A percentile compares a stretch with the other conserved stretches of the same genome.
Evolutionary conservation across 2,888 invertebrate genomes (phyloP).

Genomic region (Thalpophila matura): DNA sequence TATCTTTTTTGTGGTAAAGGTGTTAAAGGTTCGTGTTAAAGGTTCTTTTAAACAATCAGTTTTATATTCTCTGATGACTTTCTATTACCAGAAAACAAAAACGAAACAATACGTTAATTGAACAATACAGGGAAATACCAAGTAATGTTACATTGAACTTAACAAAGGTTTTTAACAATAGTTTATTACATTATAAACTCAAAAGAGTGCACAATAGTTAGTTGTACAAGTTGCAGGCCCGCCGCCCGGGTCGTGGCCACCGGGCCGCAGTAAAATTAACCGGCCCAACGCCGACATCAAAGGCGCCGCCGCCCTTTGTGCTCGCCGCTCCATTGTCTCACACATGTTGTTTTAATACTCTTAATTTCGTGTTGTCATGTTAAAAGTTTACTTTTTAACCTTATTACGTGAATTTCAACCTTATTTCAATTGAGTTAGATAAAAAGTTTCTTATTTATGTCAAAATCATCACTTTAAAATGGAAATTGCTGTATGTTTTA

Average conservation of each 20-base stretch:
- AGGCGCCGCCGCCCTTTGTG: constrained; percentile 82
- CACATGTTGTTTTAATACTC: constrained; percentile 85
- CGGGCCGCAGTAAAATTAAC: constrained; percentile 82
- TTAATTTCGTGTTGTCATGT: constrained; percentile 88
- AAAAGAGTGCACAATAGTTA: constrained; percentile 63
- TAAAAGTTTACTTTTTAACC: constrained; percentile 76
- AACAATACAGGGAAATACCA: constrained; percentile 33
- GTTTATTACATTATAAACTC: constrained; percentile 34
- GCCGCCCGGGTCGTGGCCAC: constrained; percentile 65
- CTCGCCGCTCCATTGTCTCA: constrained; percentile 85
- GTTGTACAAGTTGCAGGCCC: constrained; percentile 51
- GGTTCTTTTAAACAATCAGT: no score
- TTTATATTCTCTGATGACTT: constrained; percentile 16
- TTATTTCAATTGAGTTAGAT: constrained; percentile 53
- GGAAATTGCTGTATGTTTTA: neutral
- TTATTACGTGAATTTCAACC: constrained; percentile 56
- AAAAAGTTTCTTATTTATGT: constrained; percentile 19
- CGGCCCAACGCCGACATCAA: constrained; percentile 78
- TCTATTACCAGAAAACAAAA: constrained; percentile 25
- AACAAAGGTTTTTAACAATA: constrained; percentile 39
- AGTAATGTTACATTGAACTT: constrained; percentile 10
- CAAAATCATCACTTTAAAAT: constrained; percentile 33
- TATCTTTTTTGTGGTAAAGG: no score
- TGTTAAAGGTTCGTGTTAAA: no score
- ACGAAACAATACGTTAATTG: constrained; percentile 23